These are phyloP conservation scores for Melanargia galathea DNA, from an alignment of 2,888 invertebrate genomes.

Conservation along the genomic window DNA sequence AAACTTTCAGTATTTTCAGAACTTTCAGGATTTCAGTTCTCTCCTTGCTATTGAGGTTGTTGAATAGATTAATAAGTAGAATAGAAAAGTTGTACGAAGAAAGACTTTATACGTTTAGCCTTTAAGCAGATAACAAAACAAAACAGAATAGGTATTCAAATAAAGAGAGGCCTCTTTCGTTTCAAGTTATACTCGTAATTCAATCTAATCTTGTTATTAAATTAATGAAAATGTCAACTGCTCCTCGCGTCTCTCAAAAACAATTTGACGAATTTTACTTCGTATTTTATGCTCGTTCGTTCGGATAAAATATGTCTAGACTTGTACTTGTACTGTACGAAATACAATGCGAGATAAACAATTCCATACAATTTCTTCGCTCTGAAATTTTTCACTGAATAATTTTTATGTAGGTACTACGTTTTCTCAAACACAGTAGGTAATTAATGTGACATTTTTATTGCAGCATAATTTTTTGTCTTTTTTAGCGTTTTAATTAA, in stretches of 20 bases:
- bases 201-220: not conserved
- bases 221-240: slow-evolving; percentile 5
- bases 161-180: not conserved
- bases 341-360: not conserved
- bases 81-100: too few species aligned
- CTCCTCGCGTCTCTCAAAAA: not conserved
- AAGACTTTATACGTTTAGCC: not conserved
- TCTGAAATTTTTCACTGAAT: not conserved
- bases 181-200: not conserved
- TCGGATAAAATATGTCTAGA: slow-evolving; percentile 4
- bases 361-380: slow-evolving; percentile 1
- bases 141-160: not conserved
- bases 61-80: too few species aligned
- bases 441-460: slow-evolving; percentile 9
- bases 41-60: too few species aligned
- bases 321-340: too few species aligned
- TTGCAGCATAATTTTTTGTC: not conserved
- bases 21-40: too few species aligned
- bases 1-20: too few species aligned
- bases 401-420: too few species aligned
- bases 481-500: too few species aligned
- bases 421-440: not conserved
- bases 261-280: not conserved
- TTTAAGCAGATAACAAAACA: not conserved
- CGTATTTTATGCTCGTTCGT: not conserved